phyloP scores from a whole-genome alignment of 2,113 vertebrate genomes.

The Agapornis roseicollis region DNA sequence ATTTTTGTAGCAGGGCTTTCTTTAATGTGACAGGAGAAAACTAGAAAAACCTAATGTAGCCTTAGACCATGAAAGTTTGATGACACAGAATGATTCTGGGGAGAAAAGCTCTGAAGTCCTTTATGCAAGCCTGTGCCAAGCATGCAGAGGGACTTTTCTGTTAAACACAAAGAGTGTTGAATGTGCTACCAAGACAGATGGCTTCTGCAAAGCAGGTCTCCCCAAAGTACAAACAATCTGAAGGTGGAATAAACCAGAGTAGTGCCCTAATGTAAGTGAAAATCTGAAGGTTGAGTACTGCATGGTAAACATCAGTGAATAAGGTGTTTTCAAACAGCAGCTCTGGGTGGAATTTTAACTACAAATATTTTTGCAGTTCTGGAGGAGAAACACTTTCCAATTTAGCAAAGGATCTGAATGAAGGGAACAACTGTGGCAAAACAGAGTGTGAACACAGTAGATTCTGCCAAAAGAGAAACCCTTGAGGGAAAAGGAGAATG shows the following conservation, averaged over 20 bases:
- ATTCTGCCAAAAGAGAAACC: conserved; percentile 50
- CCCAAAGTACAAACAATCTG: neutral
- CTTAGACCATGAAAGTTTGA: neutral
- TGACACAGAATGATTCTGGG: neutral
- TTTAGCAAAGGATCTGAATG: neutral
- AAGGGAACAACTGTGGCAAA: conserved; percentile 40
- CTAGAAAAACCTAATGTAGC: neutral
- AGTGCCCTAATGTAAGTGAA: neutral
- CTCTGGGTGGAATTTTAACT: neutral
- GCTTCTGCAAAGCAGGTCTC: neutral
- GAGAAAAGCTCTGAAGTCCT: neutral
- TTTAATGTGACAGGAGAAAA: neutral
- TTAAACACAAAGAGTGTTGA: neutral
- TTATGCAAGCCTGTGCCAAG: neutral
- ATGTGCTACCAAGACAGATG: neutral
- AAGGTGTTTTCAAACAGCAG: neutral
- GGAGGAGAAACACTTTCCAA: neutral
- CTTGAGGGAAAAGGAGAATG: conserved; percentile 46
- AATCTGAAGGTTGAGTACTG: neutral
- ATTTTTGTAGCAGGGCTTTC: neutral
- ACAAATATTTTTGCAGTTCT: conserved; percentile 17
- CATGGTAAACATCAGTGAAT: neutral
- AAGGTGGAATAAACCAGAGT: neutral
- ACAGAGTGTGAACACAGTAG: conserved; percentile 13
- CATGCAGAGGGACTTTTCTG: neutral